These are phyloP conservation scores for Aethes cnicana DNA, from an alignment of 2,888 invertebrate species.

Conservation along the genomic window DNA sequence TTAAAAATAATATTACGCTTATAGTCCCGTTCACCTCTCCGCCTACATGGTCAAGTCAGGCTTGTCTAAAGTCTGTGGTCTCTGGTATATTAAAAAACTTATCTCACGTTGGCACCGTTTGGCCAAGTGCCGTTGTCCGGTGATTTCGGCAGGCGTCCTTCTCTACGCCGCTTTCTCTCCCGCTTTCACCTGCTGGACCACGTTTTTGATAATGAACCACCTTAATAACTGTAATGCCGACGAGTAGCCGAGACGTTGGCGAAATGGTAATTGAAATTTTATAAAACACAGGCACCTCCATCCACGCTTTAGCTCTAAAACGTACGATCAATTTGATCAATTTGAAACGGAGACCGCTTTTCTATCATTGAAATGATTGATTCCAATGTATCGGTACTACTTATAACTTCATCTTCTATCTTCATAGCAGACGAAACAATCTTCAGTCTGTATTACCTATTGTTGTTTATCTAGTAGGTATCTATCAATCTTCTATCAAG, in stretches of 20 bases:
- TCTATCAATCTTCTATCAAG: too few species aligned
- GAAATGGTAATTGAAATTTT: too few species aligned
- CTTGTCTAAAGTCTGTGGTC: neutral
- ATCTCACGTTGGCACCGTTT: constrained; percentile 17
- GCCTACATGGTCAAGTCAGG: too few species aligned
- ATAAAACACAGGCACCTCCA: too few species aligned
- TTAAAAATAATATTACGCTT: too few species aligned
- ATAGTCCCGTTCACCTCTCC: too few species aligned
- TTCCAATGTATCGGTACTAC: too few species aligned
- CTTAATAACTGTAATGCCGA: constrained; percentile 16
- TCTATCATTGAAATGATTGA: too few species aligned
- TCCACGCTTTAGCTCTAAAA: neutral
- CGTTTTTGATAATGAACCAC: constrained; percentile 21
- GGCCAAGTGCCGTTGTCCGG: constrained; percentile 35
- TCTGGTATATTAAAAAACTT: constrained; percentile 13
- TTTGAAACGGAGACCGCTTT: neutral
- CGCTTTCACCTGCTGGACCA: constrained; percentile 50
- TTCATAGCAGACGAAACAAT: too few species aligned
- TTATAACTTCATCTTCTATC: too few species aligned
- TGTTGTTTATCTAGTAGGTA: too few species aligned
- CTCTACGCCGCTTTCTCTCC: constrained; percentile 58
- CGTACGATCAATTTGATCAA: neutral
- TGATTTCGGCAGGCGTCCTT: constrained; percentile 41
- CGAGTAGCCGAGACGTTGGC: neutral
- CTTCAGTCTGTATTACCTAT: too few species aligned